Percentiles rank a stretch among this genome's conserved stretches.
Evolutionary conservation across 2,888 invertebrate genomes (phyloP).

Genomic region (Apamea sordens): DNA sequence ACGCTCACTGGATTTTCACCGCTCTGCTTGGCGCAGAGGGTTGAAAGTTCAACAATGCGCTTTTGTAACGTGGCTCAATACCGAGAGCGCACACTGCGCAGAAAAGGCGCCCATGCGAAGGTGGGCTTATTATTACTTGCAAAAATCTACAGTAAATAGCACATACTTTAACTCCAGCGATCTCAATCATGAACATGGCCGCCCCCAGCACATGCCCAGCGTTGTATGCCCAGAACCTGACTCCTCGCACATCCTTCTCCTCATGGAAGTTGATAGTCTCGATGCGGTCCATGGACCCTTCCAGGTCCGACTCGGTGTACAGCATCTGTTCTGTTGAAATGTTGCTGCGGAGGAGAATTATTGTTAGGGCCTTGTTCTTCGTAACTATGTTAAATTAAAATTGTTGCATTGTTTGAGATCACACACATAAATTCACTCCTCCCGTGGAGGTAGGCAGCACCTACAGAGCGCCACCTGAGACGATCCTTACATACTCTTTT

Average conservation of each 20-base stretch:
- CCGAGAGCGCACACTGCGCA: not conserved
- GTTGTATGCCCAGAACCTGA: conserved; percentile 99
- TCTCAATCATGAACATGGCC: conserved; percentile 99
- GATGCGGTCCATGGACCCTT: conserved; percentile 99
- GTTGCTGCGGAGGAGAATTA: conserved; percentile 91
- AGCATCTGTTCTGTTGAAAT: conserved; percentile 99
- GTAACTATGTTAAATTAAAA: no score
- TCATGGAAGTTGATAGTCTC: conserved; percentile 99
- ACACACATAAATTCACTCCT: no score
- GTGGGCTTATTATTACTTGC: not conserved
- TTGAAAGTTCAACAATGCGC: not conserved
- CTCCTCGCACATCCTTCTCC: conserved; percentile 98
- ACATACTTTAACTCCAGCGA: conserved; percentile 97
- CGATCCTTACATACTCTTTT: no score
- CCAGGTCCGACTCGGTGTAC: conserved; percentile 99
- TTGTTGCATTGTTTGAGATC: not conserved
- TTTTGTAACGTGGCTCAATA: not conserved
- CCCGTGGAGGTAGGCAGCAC: no score
- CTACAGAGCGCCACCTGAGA: no score
- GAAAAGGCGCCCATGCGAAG: not conserved
- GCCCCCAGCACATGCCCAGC: conserved; percentile 99
- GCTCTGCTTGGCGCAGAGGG: not conserved
- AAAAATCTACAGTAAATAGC: not conserved
- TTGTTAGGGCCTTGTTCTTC: not conserved
- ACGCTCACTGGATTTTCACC: not conserved